Base-by-base conservation (phyloP, 2,888 invertebrate genomes). In the Caenorhabditis angaria region DNA sequence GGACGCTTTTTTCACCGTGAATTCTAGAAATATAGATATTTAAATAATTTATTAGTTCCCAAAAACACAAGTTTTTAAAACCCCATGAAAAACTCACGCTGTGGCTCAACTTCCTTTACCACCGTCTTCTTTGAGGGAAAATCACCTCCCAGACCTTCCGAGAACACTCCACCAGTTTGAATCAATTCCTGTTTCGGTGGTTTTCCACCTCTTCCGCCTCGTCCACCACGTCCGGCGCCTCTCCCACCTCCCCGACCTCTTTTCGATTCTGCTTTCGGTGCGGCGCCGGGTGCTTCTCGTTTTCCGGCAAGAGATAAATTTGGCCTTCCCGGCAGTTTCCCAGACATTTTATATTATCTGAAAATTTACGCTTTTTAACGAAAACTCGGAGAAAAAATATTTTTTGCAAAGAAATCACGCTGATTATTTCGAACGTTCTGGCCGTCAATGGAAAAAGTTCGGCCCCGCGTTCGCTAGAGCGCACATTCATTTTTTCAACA, bases 271-370 rank as follows among this genome's bases (percentile, higher is more conserved):
- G 41, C 10, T 14, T 22, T 59, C 24, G 59, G 4, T 59, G 22
- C 20, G 14, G 14, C 50, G 0, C 18, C 27, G 24, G 59, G 56
- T 2, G 67, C 67, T 53, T 81, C 81, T 28, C 74, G 50, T 53
- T 73, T 76, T 1, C 81, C 81, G 14, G 81, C 77, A 0, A 74
- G 62, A 10, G 77, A 61, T 28, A 81, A 70, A 53, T 81, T 81
- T 61, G 81, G 81, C 3, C 69, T 61, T 55, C 66, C 69, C 4
- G 72, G 55, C 10, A 25, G 12, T 59, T 68, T 72, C 18, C 41
- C 41, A 12, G 41, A 41, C 41, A 41, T 41, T 41, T n/a, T n/a
- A n/a, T n/a, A n/a, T n/a, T n/a, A n/a, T n/a, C n/a, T n/a, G n/a
- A n/a, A n/a, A n/a, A n/a, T n/a, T n/a, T n/a, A n/a, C n/a, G n/a